phyloP scores from a whole-genome alignment of 2,888 invertebrate species.

The Orchesellides sinensis region DNA sequence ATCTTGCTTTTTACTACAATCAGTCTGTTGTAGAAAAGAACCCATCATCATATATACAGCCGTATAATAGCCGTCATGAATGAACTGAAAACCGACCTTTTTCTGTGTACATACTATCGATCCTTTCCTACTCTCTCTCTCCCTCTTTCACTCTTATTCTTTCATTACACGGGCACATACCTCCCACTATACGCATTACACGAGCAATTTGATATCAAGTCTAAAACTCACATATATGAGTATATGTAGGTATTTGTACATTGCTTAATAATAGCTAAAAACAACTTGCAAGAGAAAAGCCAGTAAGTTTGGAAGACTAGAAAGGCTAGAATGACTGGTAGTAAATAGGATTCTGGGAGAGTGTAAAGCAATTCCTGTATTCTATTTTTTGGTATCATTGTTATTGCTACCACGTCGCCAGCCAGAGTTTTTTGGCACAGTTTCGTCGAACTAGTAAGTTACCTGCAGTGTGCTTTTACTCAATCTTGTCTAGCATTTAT shows the following conservation, averaged over 20 bases:
- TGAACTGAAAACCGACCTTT: conserved; percentile 53
- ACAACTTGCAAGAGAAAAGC: too few relatives aligned
- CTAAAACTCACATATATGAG: too few relatives aligned
- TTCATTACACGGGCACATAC: too few relatives aligned
- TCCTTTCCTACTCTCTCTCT: too few relatives aligned
- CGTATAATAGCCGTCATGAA: conserved; percentile 55
- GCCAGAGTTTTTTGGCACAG: conserved; percentile 30
- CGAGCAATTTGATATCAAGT: too few relatives aligned
- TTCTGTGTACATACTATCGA: conserved; percentile 50
- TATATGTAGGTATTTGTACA: too few relatives aligned
- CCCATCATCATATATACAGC: conserved; percentile 23
- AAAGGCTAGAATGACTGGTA: too few relatives aligned
- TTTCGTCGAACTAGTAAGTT: too few relatives aligned
- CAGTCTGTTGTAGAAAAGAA: conserved; percentile 44
- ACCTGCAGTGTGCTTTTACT: background rate
- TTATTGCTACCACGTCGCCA: conserved; percentile 10
- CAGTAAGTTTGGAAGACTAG: background rate
- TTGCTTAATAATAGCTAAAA: too few relatives aligned
- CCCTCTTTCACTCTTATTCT: too few relatives aligned
- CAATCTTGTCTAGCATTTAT: background rate
- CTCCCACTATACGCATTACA: too few relatives aligned
- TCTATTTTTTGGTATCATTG: conserved; percentile 4
- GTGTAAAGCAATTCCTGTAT: background rate
- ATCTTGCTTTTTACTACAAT: conserved; percentile 10
- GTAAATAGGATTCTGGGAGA: background rate